Percentiles rank a stretch among this genome's conserved stretches.
Evolutionary conservation across 2,888 invertebrate genomes (phyloP).

Genomic region (Watsonalla binaria): DNA sequence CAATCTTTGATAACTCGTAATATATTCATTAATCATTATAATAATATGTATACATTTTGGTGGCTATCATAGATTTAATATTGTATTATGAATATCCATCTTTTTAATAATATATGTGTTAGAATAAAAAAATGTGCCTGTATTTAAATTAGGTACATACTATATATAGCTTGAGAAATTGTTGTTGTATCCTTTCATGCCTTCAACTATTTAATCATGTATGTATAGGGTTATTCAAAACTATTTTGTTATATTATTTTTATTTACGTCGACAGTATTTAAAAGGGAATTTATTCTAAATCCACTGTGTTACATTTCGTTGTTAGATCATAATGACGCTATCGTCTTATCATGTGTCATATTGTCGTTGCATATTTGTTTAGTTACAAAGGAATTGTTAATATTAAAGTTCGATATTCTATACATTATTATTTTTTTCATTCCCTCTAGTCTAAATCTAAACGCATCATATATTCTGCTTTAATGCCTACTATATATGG

Average conservation of each 20-base stretch:
- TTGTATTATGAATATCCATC: constrained; percentile 19
- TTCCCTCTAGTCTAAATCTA: not conserved
- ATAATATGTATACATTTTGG: constrained; percentile 16
- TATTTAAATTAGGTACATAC: constrained; percentile 27
- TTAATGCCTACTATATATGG: too few species aligned
- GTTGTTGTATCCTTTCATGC: constrained; percentile 15
- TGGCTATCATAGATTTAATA: constrained; percentile 15
- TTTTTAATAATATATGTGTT: constrained; percentile 31
- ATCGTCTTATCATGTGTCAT: constrained; percentile 33
- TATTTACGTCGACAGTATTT: not conserved
- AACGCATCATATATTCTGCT: not conserved
- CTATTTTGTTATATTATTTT: not conserved
- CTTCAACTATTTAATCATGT: constrained; percentile 12
- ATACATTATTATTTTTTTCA: constrained; percentile 21
- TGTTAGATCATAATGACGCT: constrained; percentile 18
- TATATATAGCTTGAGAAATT: constrained; percentile 20
- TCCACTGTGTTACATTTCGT: not conserved
- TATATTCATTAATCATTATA: not conserved
- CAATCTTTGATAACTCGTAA: too few species aligned
- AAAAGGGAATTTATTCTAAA: not conserved
- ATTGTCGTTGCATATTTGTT: constrained; percentile 59
- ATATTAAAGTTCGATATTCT: constrained; percentile 65
- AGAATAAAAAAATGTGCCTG: constrained; percentile 47
- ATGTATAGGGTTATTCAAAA: constrained; percentile 14
- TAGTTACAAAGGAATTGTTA: constrained; percentile 64